A percentile compares a stretch with the other conserved stretches of the same genome.
phyloP scores from a whole-genome alignment of 2,888 invertebrate genomes.

The Abrostola triplasia region DNA sequence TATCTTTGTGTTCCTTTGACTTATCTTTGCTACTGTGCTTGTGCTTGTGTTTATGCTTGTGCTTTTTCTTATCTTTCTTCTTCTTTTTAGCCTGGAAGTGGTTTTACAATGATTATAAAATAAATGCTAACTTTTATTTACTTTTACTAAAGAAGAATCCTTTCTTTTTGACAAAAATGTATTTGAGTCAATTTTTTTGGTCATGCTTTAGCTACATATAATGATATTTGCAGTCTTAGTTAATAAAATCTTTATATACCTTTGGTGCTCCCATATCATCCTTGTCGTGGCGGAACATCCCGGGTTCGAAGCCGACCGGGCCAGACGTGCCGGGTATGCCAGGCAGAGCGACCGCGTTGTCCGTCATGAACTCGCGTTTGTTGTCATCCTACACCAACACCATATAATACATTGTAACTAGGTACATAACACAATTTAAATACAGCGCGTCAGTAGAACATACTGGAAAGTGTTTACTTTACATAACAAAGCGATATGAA shows the following conservation, averaged over 20 bases:
- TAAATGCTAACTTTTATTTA: not conserved
- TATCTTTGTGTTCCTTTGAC: conserved; percentile 84
- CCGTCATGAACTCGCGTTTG: conserved; percentile 91
- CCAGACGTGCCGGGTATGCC: conserved; percentile 91
- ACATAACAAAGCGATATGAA: too few relatives aligned
- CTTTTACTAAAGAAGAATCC: too few relatives aligned
- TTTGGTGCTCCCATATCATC: conserved; percentile 84
- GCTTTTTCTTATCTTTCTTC: conserved; percentile 93
- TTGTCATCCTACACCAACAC: conserved; percentile 78
- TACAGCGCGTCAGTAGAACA: too few relatives aligned
- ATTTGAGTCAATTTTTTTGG: too few relatives aligned
- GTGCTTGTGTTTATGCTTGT: conserved; percentile 97
- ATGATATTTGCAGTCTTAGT: too few relatives aligned
- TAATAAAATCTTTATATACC: conserved; percentile 61
- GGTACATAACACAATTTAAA: too few relatives aligned
- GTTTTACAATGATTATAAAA: not conserved
- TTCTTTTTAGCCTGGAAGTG: conserved; percentile 89
- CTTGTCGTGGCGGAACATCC: conserved; percentile 92
- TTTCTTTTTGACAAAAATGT: too few relatives aligned
- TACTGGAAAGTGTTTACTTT: too few relatives aligned
- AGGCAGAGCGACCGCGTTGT: conserved; percentile 94
- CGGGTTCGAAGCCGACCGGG: conserved; percentile 94
- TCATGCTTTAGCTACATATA: too few relatives aligned
- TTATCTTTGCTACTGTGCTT: conserved; percentile 90
- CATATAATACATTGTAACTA: not conserved